Base-by-base conservation (phyloP, 2,888 invertebrate genomes). In the Thymelicus acteon region DNA sequence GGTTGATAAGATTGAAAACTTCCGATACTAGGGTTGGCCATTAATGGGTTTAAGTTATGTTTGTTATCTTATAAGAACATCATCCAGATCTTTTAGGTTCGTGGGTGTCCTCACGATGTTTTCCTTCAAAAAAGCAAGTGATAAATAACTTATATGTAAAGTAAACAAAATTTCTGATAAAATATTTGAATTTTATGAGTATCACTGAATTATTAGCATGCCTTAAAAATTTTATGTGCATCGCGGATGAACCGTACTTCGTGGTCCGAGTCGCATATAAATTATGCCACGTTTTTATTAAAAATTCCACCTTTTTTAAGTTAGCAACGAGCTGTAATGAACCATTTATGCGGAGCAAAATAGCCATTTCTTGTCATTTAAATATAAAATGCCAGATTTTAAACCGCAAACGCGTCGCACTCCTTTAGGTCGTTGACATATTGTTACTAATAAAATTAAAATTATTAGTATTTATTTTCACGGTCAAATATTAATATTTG, bases 201-300 rank as follows among this genome's bases (percentile, higher is more conserved):
- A 6, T 40, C 1, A 40, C 8, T 40, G 2, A 15, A 49, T 10
- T 15, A 49, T 49, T 15, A 5, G 49, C 15, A 10, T 15, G 7
- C 15, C 15, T 7, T 6, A 49, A 49, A 47, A 5, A 2, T 31
- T 31, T 31, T 2, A 31, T 31, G 31, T 5, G 31, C 40, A 7
- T 40, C 40, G 10, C 40, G 40, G 2, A 40, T 40, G 10, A 40
- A 10, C 40, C 2, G 40, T 40, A 40, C 10, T 49, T 15, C 49
- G 7, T 15, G 10, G 49, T 49, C 15, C 49, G 7, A 15, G 15
- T 13, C 12, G n/a, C 48, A 6, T 49, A 15, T 49, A 49, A 19
- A 52, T 52, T 19, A 19, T 52, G 49, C 49, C 49, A 52, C 49
- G 7, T 52, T 52, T 52, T 52, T 19, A 52, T 52, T 52, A 52